phyloP scores from a whole-genome alignment of 1,140 invertebrate genomes.

The Drosophila bocki region DNA sequence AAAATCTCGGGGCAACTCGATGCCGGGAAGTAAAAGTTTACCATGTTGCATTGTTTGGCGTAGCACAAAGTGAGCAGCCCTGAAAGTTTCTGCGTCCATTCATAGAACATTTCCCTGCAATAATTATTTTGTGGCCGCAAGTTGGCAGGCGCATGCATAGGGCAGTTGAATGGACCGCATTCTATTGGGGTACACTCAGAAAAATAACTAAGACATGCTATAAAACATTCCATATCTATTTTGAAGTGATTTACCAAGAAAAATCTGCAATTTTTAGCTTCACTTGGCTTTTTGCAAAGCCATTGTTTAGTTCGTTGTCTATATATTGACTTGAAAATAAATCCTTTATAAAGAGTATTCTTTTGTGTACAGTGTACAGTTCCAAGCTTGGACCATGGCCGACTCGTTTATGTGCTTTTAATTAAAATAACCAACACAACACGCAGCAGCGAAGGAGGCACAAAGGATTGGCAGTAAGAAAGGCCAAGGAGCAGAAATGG shows the following conservation, averaged over 20 bases:
- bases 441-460: slow-evolving; percentile 20
- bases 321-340: background rate
- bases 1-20: slow-evolving; percentile 10
- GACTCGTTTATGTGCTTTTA: slow-evolving; percentile 64
- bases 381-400: slow-evolving; percentile 34
- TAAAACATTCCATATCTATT: background rate
- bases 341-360: background rate
- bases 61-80: slow-evolving; percentile 52
- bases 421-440: slow-evolving; percentile 68
- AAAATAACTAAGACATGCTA: background rate
- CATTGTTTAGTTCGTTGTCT: too few species aligned
- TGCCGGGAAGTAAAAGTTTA: slow-evolving; percentile 37
- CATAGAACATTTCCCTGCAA: slow-evolving; percentile 64
- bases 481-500: slow-evolving; percentile 5
- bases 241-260: background rate
- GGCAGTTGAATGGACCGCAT: slow-evolving; percentile 38
- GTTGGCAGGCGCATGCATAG: slow-evolving; percentile 51
- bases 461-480: slow-evolving; percentile 33
- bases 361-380: slow-evolving; percentile 1
- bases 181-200: background rate
- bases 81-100: slow-evolving; percentile 57
- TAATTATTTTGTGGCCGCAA: slow-evolving; percentile 66
- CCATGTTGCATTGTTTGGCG: slow-evolving; percentile 53
- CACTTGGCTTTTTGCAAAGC: background rate
- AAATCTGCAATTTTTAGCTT: background rate